phyloP scores from a whole-genome alignment of 2,888 invertebrate species.

The Agrochola litura region DNA sequence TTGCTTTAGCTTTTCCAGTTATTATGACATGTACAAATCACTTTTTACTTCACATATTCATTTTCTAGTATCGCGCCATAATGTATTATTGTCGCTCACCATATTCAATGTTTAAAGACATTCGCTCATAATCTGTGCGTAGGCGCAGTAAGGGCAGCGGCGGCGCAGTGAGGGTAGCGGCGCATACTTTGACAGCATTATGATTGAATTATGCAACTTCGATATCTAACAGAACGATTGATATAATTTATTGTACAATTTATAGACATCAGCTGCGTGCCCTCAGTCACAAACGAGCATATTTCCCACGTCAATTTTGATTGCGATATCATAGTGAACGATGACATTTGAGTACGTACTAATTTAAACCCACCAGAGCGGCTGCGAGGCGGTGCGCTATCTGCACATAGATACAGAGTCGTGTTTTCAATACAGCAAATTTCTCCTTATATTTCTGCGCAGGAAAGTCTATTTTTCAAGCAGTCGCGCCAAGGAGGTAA shows the following conservation, averaged over 20 bases:
- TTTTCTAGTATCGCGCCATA: constrained; percentile 63
- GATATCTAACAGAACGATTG: constrained; percentile 77
- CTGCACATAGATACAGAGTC: constrained; percentile 78
- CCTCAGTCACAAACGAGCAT: constrained; percentile 87
- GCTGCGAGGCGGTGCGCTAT: constrained; percentile 78
- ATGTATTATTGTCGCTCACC: constrained; percentile 59
- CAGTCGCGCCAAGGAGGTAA: constrained; percentile 73
- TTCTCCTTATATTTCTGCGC: constrained; percentile 76
- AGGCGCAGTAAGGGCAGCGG: constrained; percentile 60
- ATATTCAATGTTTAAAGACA: constrained; percentile 58
- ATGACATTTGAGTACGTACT: constrained; percentile 87
- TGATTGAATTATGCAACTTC: constrained; percentile 87
- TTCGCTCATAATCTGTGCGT: constrained; percentile 58
- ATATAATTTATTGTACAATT: constrained; percentile 87
- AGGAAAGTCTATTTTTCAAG: constrained; percentile 82
- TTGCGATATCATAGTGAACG: constrained; percentile 88
- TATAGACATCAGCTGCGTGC: constrained; percentile 82
- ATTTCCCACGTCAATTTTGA: constrained; percentile 90
- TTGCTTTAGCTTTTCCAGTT: constrained; percentile 80
- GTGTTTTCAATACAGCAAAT: constrained; percentile 70
- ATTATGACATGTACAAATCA: constrained; percentile 78
- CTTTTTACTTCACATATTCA: constrained; percentile 73
- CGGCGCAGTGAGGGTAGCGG: constrained; percentile 60
- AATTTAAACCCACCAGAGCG: constrained; percentile 83
- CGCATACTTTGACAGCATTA: constrained; percentile 70